Conservation (phyloP, 2,888 invertebrate species). For the Deroplatys truncata region DNA sequence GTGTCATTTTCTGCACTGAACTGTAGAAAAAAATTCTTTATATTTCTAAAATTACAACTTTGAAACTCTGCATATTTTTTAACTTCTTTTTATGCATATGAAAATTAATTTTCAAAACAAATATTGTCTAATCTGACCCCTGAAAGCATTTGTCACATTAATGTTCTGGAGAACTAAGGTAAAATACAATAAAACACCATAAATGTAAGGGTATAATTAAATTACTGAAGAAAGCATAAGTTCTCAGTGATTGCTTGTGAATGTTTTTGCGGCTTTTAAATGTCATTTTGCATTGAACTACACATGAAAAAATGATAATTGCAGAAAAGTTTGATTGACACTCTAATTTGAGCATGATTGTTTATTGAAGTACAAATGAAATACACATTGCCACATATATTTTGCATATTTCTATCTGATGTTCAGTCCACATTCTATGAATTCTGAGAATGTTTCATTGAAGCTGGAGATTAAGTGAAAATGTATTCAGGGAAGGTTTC, state of each 20-base stretch:
- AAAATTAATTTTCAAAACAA: no score
- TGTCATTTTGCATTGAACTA: not conserved
- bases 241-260: not conserved
- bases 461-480: not conserved
- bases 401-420: not conserved
- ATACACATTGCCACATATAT: not conserved
- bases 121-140: no score
- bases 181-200: not conserved
- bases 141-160: not conserved
- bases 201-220: not conserved
- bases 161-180: not conserved
- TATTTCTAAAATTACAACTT: no score
- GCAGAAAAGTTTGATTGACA: not conserved
- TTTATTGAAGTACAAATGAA: not conserved
- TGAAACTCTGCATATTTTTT: no score
- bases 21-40: no score
- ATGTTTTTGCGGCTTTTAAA: not conserved
- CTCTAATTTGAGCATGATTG: not conserved
- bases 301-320: not conserved
- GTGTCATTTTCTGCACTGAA: no score
- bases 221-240: not conserved
- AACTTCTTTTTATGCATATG: no score
- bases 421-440: no score
- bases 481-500: not conserved
- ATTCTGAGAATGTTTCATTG: not conserved